Conservation (phyloP, 1,140 invertebrate genomes). For the Aphelinus certus region DNA sequence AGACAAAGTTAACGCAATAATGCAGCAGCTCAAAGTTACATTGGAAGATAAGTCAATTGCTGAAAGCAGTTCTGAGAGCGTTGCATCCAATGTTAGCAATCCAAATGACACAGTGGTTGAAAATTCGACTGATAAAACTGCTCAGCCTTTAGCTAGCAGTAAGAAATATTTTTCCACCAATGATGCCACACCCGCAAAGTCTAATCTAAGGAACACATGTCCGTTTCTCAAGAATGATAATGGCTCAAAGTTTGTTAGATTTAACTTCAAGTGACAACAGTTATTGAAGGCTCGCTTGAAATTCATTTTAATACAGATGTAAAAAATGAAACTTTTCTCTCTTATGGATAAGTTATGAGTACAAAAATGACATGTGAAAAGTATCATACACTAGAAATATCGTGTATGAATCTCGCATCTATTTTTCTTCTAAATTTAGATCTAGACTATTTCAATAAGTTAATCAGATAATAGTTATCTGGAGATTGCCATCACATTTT, state of each 20-base stretch:
- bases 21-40: conserved; percentile 46
- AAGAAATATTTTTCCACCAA: conserved; percentile 45
- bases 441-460: conserved; percentile 1
- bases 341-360: not conserved
- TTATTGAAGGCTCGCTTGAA: too few species aligned
- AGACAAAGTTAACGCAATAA: conserved; percentile 50
- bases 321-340: conserved; percentile 17
- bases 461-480: too few species aligned
- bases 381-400: too few species aligned
- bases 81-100: conserved; percentile 17
- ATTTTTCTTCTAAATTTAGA: not conserved
- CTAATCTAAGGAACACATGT: conserved; percentile 43
- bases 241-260: conserved; percentile 53
- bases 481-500: conserved; percentile 1
- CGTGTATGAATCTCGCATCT: too few species aligned
- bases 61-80: conserved; percentile 12
- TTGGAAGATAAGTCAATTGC: conserved; percentile 39
- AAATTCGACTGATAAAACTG: conserved; percentile 18
- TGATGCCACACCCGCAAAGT: conserved; percentile 42
- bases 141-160: conserved; percentile 28
- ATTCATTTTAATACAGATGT: conserved; percentile 16
- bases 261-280: conserved; percentile 48
- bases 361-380: conserved; percentile 1
- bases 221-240: conserved; percentile 45
- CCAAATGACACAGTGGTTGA: conserved; percentile 33